Conservation (phyloP, 2,888 invertebrate genomes). For the Imbricaverruca yamaguchii region DNA sequence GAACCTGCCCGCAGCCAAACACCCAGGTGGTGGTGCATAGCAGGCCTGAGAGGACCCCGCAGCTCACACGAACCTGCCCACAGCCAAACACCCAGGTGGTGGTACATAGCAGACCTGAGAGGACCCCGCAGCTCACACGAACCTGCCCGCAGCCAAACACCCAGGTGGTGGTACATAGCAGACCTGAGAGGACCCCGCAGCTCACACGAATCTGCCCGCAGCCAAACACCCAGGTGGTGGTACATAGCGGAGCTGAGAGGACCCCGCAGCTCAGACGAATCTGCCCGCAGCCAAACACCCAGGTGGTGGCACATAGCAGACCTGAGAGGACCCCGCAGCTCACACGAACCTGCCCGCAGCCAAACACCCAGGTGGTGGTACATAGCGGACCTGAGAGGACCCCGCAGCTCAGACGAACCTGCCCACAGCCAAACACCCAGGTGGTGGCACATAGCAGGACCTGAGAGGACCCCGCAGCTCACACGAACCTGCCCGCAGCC, state of each 20-base stretch:
- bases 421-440: too few species aligned
- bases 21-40: not conserved
- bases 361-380: slow-evolving; percentile 6
- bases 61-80: not conserved
- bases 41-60: slow-evolving; percentile 25
- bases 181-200: slow-evolving; percentile 24
- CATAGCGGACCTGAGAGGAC: slow-evolving; percentile 27
- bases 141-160: too few species aligned
- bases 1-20: too few species aligned
- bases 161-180: not conserved
- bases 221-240: not conserved
- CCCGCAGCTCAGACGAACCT: not conserved
- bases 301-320: not conserved
- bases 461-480: slow-evolving; percentile 20
- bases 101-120: slow-evolving; percentile 27
- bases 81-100: not conserved
- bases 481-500: not conserved
- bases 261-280: not conserved
- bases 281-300: too few species aligned
- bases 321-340: slow-evolving; percentile 24
- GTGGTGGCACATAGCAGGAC: slow-evolving; percentile 23
- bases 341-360: not conserved
- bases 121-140: not conserved
- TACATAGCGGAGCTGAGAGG: slow-evolving; percentile 27
- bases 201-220: not conserved